phyloP scores from a whole-genome alignment of 2,113 vertebrate species.

The Grallaria varia region DNA sequence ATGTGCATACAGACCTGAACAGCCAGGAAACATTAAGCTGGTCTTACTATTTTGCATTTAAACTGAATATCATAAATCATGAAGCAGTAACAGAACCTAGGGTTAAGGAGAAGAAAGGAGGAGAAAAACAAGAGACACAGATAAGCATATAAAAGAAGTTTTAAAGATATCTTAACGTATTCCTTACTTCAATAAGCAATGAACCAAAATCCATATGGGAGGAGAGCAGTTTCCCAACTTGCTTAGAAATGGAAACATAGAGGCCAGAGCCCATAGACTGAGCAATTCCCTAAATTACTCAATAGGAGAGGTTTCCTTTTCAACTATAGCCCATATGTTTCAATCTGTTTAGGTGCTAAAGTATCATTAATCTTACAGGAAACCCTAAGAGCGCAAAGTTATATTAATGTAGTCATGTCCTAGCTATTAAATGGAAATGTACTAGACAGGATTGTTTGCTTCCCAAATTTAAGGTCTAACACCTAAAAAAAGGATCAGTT shows the following conservation, averaged over 20 bases:
- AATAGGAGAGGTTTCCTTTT: not conserved
- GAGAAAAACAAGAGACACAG: not conserved
- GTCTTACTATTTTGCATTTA: not conserved
- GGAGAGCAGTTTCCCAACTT: not conserved
- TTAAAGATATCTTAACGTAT: not conserved
- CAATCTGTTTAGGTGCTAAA: not conserved
- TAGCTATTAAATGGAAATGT: not conserved
- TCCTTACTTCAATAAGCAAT: not conserved
- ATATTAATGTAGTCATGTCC: not conserved
- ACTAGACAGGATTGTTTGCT: not conserved
- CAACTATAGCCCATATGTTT: not conserved
- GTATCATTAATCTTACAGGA: not conserved
- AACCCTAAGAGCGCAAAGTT: not conserved
- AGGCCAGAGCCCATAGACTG: not conserved
- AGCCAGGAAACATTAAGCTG: not conserved
- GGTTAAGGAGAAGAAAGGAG: not conserved
- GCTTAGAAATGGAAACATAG: not conserved
- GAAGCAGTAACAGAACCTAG: not conserved
- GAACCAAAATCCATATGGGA: not conserved
- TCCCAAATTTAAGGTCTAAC: not conserved
- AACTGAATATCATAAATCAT: not conserved
- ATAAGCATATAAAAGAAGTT: not conserved
- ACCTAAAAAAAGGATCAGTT: not conserved
- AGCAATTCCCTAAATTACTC: not conserved
- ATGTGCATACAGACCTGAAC: not conserved